A percentile compares a stretch with the other conserved stretches of the same genome.
These are phyloP conservation scores for Pseudeuparius sepicola DNA, from an alignment of 2,888 invertebrate species.

Conservation along the genomic window DNA sequence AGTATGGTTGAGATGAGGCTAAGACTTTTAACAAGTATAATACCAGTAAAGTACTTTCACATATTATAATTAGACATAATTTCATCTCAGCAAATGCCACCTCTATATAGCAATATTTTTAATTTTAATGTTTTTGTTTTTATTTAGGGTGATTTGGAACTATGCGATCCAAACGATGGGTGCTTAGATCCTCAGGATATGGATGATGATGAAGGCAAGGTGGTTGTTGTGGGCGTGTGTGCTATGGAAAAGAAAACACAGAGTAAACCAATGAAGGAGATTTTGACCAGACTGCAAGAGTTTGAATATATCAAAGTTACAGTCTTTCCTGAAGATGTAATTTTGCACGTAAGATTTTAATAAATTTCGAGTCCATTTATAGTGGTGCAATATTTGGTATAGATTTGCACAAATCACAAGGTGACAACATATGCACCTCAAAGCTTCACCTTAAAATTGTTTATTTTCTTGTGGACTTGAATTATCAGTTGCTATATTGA, in stretches of 20 bases:
- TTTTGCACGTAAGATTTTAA: constrained; percentile 62
- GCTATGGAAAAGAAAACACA: constrained; percentile 99
- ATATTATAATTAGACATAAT: too few species aligned
- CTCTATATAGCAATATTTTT: too few species aligned
- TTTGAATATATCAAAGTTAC: constrained; percentile 93
- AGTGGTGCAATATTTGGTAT: background rate
- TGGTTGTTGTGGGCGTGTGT: constrained; percentile 96
- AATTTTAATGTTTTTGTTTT: too few species aligned
- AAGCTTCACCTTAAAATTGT: too few species aligned
- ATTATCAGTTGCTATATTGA: too few species aligned
- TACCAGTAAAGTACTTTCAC: too few species aligned
- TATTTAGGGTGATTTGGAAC: constrained; percentile 64
- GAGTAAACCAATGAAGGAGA: constrained; percentile 99
- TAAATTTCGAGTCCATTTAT: constrained; percentile 1
- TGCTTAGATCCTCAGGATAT: constrained; percentile 38
- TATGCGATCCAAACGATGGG: constrained; percentile 52
- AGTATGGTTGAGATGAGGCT: too few species aligned
- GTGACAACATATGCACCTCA: too few species aligned
- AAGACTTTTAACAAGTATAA: too few species aligned
- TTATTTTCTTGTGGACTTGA: too few species aligned
- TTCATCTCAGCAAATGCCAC: too few species aligned
- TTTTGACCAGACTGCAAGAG: constrained; percentile 88
- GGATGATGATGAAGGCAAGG: constrained; percentile 61
- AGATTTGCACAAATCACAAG: too few species aligned
- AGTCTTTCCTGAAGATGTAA: constrained; percentile 93